These are phyloP conservation scores for Tinamus guttatus DNA, from an alignment of 2,113 vertebrate genomes.

Conservation along the genomic window DNA sequence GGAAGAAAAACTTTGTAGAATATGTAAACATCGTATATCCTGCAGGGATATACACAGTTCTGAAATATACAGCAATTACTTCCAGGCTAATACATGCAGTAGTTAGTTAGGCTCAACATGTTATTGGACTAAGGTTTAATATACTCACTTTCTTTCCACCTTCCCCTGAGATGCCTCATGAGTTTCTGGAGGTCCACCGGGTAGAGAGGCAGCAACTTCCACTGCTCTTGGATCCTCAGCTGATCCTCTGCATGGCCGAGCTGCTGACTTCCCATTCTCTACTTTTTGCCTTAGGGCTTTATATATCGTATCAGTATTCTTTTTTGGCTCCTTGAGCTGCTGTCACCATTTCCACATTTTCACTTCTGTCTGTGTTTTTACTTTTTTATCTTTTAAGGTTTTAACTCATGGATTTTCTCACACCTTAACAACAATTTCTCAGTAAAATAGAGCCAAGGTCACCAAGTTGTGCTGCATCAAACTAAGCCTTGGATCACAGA, in stretches of 20 bases:
- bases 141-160: neutral
- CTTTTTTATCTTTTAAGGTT: neutral
- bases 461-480: neutral
- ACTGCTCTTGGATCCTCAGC: neutral
- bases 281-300: neutral
- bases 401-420: neutral
- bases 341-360: neutral
- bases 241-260: neutral
- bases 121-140: neutral
- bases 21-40: too few relatives aligned
- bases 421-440: neutral
- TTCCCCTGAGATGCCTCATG: neutral
- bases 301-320: neutral
- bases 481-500: neutral
- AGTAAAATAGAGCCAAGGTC: neutral
- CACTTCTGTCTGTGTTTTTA: neutral
- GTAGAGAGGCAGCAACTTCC: neutral
- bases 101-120: neutral
- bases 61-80: neutral
- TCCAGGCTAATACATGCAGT: neutral
- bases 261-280: neutral
- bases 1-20: neutral
- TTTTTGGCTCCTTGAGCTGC: neutral
- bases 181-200: neutral
- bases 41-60: neutral